phyloP scores from a whole-genome alignment of 2,113 vertebrate genomes.

The Columbina picui region DNA sequence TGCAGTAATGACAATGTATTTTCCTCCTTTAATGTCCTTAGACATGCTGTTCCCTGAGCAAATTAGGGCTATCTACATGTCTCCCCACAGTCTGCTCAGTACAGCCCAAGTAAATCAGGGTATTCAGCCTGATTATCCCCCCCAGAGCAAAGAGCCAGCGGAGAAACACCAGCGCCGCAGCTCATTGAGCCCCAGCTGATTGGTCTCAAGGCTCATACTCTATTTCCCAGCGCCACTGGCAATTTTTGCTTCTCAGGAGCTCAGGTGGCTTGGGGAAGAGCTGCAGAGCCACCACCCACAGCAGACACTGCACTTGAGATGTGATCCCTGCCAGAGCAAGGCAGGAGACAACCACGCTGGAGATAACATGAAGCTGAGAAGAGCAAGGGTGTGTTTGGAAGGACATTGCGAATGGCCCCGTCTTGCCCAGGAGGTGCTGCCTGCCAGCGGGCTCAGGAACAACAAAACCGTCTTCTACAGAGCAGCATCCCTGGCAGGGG shows the following conservation, averaged over 20 bases:
- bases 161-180: background rate
- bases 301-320: rapidly evolving
- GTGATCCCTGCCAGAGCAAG: rapidly evolving
- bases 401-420: rapidly evolving
- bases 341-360: background rate
- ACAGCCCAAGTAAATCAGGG: background rate
- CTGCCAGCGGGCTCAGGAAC: background rate
- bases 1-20: rapidly evolving
- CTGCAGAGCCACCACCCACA: background rate
- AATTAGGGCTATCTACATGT: background rate
- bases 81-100: background rate
- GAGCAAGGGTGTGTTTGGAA: background rate
- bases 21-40: background rate
- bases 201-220: background rate
- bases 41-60: background rate
- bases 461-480: background rate
- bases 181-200: rapidly evolving
- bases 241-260: background rate
- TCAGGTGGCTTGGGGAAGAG: background rate
- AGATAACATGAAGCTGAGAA: background rate
- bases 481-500: background rate
- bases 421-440: background rate
- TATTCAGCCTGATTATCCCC: background rate
- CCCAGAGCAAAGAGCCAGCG: background rate
- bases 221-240: background rate